phyloP scores from a whole-genome alignment of 1,140 invertebrate species.

The Drosophila malerkotliana region DNA sequence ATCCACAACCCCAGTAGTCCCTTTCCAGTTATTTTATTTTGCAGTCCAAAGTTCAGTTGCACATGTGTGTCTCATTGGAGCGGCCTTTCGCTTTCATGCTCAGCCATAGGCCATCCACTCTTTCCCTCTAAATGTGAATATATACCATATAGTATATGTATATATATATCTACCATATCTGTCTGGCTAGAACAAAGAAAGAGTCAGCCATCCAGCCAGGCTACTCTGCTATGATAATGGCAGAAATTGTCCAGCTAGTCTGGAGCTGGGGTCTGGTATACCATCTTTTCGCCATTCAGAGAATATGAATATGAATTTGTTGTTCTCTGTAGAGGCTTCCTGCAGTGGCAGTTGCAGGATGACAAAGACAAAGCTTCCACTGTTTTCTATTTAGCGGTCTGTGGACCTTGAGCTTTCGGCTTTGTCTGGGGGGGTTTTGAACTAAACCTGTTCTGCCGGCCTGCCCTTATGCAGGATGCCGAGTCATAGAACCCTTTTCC shows the following conservation, averaged over 20 bases:
- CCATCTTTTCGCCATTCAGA: no score
- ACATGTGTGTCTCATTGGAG: slow-evolving; percentile 25
- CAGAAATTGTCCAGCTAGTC: slow-evolving; percentile 44
- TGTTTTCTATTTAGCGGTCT: slow-evolving; percentile 36
- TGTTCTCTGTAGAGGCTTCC: slow-evolving; percentile 33
- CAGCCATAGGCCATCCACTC: slow-evolving; percentile 14
- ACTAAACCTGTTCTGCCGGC: slow-evolving; percentile 32
- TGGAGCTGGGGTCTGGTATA: background rate
- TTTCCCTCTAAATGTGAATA: slow-evolving; percentile 18
- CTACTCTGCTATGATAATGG: slow-evolving; percentile 35
- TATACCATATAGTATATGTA: background rate
- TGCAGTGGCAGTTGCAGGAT: slow-evolving; percentile 31
- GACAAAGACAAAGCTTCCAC: slow-evolving; percentile 44
- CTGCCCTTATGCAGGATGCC: slow-evolving; percentile 28
- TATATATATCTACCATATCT: slow-evolving; percentile 3
- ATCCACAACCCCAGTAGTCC: background rate
- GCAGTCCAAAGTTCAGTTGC: slow-evolving; percentile 21
- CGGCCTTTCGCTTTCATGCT: slow-evolving; percentile 67
- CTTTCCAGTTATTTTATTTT: background rate
- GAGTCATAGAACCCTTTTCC: slow-evolving; percentile 29
- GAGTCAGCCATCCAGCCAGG: slow-evolving; percentile 4
- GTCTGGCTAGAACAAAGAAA: slow-evolving; percentile 38
- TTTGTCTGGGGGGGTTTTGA: slow-evolving; percentile 1
- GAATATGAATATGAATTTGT: slow-evolving; percentile 33
- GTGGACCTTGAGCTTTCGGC: slow-evolving; percentile 53